Evolutionary conservation across 2,888 invertebrate genomes (phyloP).

Genomic region (Dicyrtoma fusca): DNA sequence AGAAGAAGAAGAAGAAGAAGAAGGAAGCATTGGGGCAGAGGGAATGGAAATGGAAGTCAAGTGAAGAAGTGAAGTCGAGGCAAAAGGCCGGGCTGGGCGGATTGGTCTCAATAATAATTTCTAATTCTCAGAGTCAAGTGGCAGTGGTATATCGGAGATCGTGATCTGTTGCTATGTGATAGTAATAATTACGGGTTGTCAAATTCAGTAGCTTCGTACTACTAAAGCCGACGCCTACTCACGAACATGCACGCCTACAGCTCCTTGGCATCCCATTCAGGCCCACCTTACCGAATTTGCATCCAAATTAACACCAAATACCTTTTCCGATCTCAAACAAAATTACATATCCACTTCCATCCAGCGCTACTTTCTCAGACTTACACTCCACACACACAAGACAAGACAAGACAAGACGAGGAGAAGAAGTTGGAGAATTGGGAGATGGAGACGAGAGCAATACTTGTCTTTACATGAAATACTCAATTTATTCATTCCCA

Average conservation of each 20-base stretch:
- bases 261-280: conserved; percentile 53
- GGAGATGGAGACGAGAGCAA: neutral
- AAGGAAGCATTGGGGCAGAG: conserved; percentile 3
- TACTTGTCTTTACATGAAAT: conserved; percentile 29
- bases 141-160: conserved; percentile 41
- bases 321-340: conserved; percentile 31
- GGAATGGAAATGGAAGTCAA: neutral
- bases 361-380: conserved; percentile 29
- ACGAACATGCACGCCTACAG: conserved; percentile 57
- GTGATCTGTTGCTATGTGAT: conserved; percentile 44
- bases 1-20: conserved; percentile 15
- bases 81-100: conserved; percentile 30
- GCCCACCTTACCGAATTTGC: conserved; percentile 46
- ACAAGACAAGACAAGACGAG: neutral
- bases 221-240: conserved; percentile 56
- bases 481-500: conserved; percentile 30
- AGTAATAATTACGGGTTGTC: conserved; percentile 56
- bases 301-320: conserved; percentile 48
- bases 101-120: conserved; percentile 44
- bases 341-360: neutral
- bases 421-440: neutral
- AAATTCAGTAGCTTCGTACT: conserved; percentile 57
- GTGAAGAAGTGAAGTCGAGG: neutral
- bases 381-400: neutral
- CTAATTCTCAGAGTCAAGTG: conserved; percentile 43